These are phyloP conservation scores for Oreohelix idahoensis DNA, from an alignment of 1,140 invertebrate species.

Conservation along the genomic window DNA sequence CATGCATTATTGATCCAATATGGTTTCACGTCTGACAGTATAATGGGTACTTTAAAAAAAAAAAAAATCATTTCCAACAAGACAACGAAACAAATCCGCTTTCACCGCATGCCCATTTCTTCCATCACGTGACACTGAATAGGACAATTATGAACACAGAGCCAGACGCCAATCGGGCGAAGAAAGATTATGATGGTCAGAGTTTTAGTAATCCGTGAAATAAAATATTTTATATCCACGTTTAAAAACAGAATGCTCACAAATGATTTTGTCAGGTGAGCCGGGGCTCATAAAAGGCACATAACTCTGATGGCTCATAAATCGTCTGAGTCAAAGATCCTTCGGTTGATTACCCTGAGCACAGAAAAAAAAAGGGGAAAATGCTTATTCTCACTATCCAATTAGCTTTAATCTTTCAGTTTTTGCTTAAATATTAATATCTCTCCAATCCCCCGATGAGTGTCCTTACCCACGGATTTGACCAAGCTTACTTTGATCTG, in stretches of 20 bases:
- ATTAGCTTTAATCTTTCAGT: no score
- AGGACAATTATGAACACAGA: neutral
- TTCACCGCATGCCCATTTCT: neutral
- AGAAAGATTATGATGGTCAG: neutral
- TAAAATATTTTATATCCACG: neutral
- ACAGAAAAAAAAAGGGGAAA: no score
- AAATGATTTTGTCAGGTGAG: no score
- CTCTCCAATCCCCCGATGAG: no score
- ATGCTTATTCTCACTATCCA: no score
- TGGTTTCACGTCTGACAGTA: neutral
- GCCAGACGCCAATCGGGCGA: neutral
- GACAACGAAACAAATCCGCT: neutral
- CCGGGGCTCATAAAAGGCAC: neutral
- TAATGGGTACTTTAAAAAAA: neutral
- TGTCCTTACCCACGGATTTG: no score
- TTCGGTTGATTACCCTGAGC: no score
- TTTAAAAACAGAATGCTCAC: no score
- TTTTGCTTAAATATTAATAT: no score
- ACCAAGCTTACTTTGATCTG: no score
- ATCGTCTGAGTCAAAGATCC: neutral
- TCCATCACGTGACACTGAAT: neutral
- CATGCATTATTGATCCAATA: neutral
- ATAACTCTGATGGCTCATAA: neutral
- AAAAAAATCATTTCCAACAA: neutral
- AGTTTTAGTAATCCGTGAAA: neutral